Percentiles rank a stretch among this genome's conserved stretches.
phyloP scores from a whole-genome alignment of 1,140 invertebrate genomes.

The Harpegnathos saltator region DNA sequence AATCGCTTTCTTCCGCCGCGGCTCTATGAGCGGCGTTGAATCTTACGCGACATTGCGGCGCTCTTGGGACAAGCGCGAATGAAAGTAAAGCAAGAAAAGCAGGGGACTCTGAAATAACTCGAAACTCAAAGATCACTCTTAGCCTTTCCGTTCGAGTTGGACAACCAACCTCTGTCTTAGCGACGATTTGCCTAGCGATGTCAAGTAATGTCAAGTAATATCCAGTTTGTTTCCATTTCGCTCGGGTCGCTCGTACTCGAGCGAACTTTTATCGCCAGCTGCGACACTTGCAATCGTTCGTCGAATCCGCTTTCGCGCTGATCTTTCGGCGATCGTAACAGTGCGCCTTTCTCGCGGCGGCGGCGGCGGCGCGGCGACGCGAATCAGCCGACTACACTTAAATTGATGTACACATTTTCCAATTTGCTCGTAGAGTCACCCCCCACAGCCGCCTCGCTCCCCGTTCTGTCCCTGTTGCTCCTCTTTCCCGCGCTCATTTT shows the following conservation, averaged over 20 bases:
- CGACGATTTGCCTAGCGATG: too few species aligned
- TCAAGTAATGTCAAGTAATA: too few species aligned
- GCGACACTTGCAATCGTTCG: constrained; percentile 22
- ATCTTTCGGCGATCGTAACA: constrained; percentile 16
- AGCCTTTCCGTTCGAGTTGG: too few species aligned
- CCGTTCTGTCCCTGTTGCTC: neutral
- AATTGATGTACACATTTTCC: constrained; percentile 30
- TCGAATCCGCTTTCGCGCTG: constrained; percentile 36
- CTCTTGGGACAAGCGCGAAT: neutral
- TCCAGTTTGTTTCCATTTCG: too few species aligned
- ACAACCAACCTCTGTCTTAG: too few species aligned
- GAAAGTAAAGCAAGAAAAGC: too few species aligned
- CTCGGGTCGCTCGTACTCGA: too few species aligned
- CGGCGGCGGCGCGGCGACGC: too few species aligned
- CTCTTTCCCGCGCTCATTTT: neutral
- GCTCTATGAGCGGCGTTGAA: constrained; percentile 1
- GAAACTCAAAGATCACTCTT: too few species aligned
- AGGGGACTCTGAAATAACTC: neutral
- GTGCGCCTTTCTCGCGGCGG: neutral
- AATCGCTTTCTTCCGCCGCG: constrained; percentile 27
- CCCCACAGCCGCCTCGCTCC: too few species aligned
- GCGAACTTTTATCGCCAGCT: constrained; percentile 28
- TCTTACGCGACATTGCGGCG: neutral
- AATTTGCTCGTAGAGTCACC: constrained; percentile 14
- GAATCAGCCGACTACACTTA: constrained; percentile 1